A percentile compares a stretch with the other conserved stretches of the same genome.
Evolutionary conservation across 2,888 invertebrate species (phyloP).

Genomic region (Oconnorella tubifera): DNA sequence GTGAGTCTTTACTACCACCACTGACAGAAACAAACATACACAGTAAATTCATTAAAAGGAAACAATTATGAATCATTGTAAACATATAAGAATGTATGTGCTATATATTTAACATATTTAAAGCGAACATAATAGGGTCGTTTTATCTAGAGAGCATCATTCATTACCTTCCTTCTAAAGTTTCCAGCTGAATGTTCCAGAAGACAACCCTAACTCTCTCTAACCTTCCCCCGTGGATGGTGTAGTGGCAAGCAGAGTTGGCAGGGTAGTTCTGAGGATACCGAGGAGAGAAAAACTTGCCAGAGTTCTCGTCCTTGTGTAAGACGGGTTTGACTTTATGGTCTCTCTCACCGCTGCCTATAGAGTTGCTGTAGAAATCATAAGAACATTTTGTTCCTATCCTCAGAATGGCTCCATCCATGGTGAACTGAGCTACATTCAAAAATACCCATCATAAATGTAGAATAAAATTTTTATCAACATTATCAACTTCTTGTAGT

Average conservation of each 20-base stretch:
- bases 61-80: too few species aligned
- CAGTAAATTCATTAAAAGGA: too few species aligned
- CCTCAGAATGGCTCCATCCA: slow-evolving; percentile 39
- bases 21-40: too few species aligned
- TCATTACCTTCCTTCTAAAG: slow-evolving; percentile 9
- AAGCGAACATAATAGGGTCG: too few species aligned
- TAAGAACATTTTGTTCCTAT: slow-evolving; percentile 46
- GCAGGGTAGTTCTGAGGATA: slow-evolving; percentile 55
- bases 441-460: too few species aligned
- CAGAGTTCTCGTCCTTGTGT: slow-evolving; percentile 40
- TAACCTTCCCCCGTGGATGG: slow-evolving; percentile 49
- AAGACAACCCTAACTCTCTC: slow-evolving; percentile 52
- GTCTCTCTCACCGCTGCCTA: background rate
- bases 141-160: too few species aligned
- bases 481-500: too few species aligned
- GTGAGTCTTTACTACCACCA: too few species aligned
- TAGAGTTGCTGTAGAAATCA: slow-evolving; percentile 39
- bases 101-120: too few species aligned
- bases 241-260: slow-evolving; percentile 53
- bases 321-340: too few species aligned
- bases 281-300: slow-evolving; percentile 50
- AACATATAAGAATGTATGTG: too few species aligned
- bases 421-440: slow-evolving; percentile 47
- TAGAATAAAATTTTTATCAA: too few species aligned
- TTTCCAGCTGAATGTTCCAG: slow-evolving; percentile 47